Percentiles rank a stretch among this genome's conserved stretches.
These are phyloP conservation scores for Axinella damicornis DNA, from an alignment of 37 sponge, comb jelly and placozoan genomes.

Conservation along the genomic window DNA sequence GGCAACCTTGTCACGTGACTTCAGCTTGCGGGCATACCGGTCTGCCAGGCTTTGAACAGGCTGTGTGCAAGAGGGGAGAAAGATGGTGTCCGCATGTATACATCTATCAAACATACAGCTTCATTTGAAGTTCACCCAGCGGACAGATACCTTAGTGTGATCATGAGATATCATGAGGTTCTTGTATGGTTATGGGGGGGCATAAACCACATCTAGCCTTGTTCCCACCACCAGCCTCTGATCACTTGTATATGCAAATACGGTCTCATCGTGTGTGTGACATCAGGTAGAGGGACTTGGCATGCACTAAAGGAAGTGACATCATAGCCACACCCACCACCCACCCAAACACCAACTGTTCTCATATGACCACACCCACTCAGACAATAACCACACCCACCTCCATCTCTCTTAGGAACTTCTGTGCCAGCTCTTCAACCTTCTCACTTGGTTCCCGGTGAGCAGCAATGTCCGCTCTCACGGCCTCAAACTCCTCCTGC, in stretches of 20 bases:
- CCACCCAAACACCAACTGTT: too few species aligned
- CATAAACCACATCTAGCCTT: background rate
- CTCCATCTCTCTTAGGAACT: slow-evolving; percentile 53
- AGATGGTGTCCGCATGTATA: too few species aligned
- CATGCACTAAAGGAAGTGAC: too few species aligned
- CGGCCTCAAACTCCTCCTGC: slow-evolving; percentile 20
- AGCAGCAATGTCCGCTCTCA: background rate
- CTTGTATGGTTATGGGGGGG: background rate
- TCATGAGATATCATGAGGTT: background rate
- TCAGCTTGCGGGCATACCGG: slow-evolving; percentile 52
- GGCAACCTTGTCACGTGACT: slow-evolving; percentile 9
- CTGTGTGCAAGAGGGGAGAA: too few species aligned
- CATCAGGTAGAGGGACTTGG: too few species aligned
- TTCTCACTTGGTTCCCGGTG: slow-evolving; percentile 11
- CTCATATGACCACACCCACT: background rate
- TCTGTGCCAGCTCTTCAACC: slow-evolving; percentile 32
- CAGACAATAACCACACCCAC: slow-evolving; percentile 4
- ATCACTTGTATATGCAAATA: too few species aligned
- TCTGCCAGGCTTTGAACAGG: slow-evolving; percentile 57
- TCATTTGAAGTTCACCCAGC: too few species aligned
- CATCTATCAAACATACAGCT: too few species aligned
- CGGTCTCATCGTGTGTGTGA: too few species aligned
- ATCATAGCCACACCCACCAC: too few species aligned
- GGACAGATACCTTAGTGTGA: too few species aligned
- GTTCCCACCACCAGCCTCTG: too few species aligned